phyloP scores from a whole-genome alignment of 2,113 vertebrate genomes.

The Alethe castanea region DNA sequence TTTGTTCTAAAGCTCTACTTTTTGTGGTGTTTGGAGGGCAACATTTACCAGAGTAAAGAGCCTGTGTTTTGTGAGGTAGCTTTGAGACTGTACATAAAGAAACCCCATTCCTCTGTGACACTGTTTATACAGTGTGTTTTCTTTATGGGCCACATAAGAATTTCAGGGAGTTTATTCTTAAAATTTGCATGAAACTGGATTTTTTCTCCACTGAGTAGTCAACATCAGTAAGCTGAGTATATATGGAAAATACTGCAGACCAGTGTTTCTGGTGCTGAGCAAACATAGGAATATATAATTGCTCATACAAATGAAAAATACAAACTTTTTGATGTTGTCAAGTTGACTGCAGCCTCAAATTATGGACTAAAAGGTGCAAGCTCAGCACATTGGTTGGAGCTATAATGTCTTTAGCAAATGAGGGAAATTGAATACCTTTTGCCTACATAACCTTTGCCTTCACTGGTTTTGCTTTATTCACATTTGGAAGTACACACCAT shows the following conservation, averaged over 20 bases:
- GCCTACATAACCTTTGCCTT: constrained; percentile 23
- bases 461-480: neutral
- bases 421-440: neutral
- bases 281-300: neutral
- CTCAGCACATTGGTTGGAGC: neutral
- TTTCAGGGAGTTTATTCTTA: neutral
- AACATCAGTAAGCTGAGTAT: neutral
- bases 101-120: neutral
- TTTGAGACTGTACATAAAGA: neutral
- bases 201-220: neutral
- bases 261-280: neutral
- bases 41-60: neutral
- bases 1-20: neutral
- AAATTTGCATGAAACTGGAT: neutral
- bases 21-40: neutral
- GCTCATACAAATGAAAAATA: neutral
- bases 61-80: neutral
- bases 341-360: neutral
- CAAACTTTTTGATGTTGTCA: neutral
- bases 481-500: neutral
- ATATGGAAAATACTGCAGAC: neutral
- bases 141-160: neutral
- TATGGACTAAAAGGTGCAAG: neutral
- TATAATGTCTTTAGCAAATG: constrained; percentile 15
- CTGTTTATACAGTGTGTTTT: neutral